Evolutionary conservation across 2,113 vertebrate species (phyloP).

Genomic region (Pollachius pollachius): DNA sequence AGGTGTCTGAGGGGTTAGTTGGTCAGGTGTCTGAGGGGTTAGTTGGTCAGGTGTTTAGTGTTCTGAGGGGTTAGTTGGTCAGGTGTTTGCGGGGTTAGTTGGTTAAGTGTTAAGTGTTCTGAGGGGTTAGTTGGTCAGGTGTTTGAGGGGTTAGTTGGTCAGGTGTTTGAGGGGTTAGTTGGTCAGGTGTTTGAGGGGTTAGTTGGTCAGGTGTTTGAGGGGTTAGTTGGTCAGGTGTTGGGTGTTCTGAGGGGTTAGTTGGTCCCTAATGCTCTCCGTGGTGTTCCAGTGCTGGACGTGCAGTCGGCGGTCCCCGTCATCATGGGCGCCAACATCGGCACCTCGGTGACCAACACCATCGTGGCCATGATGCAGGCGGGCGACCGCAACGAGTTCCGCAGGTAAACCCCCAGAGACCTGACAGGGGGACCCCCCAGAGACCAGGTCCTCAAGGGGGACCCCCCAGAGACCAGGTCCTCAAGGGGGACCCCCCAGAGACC

Average conservation of each 20-base stretch:
- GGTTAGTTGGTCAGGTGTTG: neutral
- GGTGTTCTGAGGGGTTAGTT: neutral
- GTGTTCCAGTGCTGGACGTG: constrained; percentile 81
- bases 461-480: no score
- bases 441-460: no score
- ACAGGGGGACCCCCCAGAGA: neutral
- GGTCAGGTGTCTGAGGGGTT: neutral
- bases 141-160: no score
- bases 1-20: neutral
- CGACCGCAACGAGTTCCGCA: constrained; percentile 91
- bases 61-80: neutral
- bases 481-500: no score
- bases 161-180: neutral
- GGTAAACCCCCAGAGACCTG: constrained; percentile 65
- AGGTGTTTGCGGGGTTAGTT: no score
- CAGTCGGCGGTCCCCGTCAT: constrained; percentile 87
- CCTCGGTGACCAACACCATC: constrained; percentile 94
- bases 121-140: no score
- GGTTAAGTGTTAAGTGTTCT: no score
- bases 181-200: no score
- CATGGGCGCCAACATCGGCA: constrained; percentile 98
- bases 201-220: neutral
- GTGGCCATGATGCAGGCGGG: constrained; percentile 95
- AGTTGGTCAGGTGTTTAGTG: neutral
- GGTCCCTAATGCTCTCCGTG: neutral